These are phyloP conservation scores for Heliangelus exortis DNA, from an alignment of 2,797 vertebrate species.

Conservation along the genomic window DNA sequence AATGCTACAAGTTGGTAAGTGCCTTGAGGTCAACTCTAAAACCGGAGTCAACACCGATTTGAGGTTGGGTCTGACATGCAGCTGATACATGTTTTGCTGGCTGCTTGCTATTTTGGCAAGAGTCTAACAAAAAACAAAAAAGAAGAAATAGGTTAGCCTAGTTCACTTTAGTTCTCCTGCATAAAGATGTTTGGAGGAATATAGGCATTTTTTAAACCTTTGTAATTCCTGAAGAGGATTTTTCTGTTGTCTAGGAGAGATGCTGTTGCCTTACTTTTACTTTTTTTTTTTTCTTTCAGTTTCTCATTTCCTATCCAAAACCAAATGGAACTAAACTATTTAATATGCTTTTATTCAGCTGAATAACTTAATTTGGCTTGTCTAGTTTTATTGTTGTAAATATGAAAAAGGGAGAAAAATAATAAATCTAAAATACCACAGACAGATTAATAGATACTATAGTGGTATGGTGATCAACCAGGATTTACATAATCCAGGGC, in stretches of 20 bases:
- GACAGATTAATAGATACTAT: background rate
- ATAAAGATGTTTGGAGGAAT: background rate
- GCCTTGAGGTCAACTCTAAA: background rate
- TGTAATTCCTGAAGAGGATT: background rate
- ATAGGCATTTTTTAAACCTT: background rate
- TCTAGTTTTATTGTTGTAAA: background rate
- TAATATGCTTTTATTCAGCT: background rate
- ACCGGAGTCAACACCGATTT: background rate
- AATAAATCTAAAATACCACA: background rate
- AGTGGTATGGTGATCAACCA: background rate
- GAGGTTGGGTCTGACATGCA: background rate
- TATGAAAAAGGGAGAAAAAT: background rate
- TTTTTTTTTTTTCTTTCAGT: background rate
- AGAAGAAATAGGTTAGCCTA: background rate
- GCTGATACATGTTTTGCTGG: background rate
- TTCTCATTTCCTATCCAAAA: background rate
- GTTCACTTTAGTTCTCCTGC: background rate
- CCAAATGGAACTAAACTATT: background rate
- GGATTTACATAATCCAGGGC: background rate
- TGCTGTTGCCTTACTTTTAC: background rate
- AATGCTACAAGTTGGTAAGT: too few relatives aligned
- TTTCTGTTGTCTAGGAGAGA: background rate
- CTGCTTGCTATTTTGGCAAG: background rate
- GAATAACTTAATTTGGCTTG: background rate
- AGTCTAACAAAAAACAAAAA: background rate